Evolutionary conservation across 2,797 vertebrate species (phyloP), one percentile per base, ranked within the genome.

Genomic region (Brotula barbata): DNA sequence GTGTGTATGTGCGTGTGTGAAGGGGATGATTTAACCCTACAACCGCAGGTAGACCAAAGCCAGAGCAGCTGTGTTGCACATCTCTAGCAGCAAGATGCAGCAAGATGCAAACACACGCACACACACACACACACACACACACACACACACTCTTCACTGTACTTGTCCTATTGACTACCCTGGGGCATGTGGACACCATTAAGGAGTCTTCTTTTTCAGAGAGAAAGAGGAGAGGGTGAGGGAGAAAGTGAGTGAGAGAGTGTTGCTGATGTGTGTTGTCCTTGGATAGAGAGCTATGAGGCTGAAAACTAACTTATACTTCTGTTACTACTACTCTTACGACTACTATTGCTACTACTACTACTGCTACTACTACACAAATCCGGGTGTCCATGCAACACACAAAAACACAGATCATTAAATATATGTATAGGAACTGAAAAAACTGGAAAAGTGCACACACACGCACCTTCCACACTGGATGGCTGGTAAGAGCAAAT

Each of bases 141-240:
- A 49, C 33, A 46, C 40, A 55, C 31, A 40, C 50, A 41, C 51
- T 34, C 63, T 58, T 16, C 16, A 43, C 66, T 53, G 25, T 36
- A 43, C 60, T 67, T 28, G 69, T 64, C 47, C 48, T 55, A 16
- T 21, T 64, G 42, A 17, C 41, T 11, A 48, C 70, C 78, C 56
- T 40, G 50, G 71, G 81, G 80, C 74, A 68, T 76, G 64, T 58
- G 64, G 71, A 77, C 67, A 78, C 67, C 81, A 80, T 87, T 75
- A 84, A 78, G 64, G 51, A 80, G 52, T 64, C 60, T 73, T 80
- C 66, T 3, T 17, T 61, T 40, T 51, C 23, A 22, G 3, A 33
- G 16, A 1, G 50, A 58, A 60, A 46, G 15, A 1, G 39, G 39
- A 55, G 37, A 44, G 57, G 50, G 31, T 6, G 58, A 39, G 9